Evolutionary conservation across 2,113 vertebrate genomes (phyloP).

Genomic region (Sorex araneus): DNA sequence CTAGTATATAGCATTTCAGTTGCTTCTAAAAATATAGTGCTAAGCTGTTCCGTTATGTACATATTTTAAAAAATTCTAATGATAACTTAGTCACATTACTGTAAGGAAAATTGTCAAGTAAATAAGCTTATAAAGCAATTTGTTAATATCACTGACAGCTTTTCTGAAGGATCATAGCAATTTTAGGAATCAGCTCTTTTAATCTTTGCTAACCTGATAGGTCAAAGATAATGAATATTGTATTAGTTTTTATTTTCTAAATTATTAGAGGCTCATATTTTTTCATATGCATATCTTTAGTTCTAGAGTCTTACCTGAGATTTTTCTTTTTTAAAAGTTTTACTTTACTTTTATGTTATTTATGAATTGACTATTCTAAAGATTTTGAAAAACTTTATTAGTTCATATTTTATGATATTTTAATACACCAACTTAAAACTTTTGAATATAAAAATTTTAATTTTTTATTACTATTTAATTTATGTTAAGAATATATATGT

Average conservation of each 20-base stretch:
- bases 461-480: conserved; percentile 45
- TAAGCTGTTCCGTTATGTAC: conserved; percentile 32
- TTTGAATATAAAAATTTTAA: conserved; percentile 1
- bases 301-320: not conserved
- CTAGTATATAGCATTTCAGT: not conserved
- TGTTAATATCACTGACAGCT: not conserved
- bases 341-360: conserved; percentile 13
- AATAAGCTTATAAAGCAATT: not conserved
- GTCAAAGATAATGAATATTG: conserved; percentile 14
- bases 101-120: conserved; percentile 7
- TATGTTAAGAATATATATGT: not conserved
- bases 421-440: not conserved
- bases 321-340: conserved; percentile 23
- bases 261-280: not conserved
- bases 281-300: not conserved
- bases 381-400: not conserved
- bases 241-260: not conserved
- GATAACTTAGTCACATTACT: not conserved
- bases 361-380: conserved; percentile 10
- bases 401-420: not conserved
- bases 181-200: not conserved
- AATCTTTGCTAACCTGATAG: not conserved
- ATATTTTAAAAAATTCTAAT: not conserved
- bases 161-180: not conserved
- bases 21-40: not conserved